phyloP scores from a whole-genome alignment of 2,888 invertebrate genomes.

The Lomographa bimaculata region DNA sequence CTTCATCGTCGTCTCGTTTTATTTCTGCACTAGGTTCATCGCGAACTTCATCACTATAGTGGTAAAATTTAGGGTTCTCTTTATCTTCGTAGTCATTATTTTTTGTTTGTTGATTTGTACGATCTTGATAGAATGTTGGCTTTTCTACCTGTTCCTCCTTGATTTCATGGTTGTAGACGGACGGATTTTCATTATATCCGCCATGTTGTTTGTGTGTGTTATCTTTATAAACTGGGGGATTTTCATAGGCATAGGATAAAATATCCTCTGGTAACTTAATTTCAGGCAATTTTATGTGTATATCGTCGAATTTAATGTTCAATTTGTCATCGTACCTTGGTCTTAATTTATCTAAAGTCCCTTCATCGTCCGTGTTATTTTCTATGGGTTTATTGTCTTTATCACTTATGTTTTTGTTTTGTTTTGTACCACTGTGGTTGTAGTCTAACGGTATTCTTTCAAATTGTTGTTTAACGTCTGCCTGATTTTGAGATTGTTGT shows the following conservation, averaged over 20 bases:
- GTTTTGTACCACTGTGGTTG: slow-evolving; percentile 46
- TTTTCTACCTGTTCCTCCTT: slow-evolving; percentile 35
- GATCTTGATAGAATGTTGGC: slow-evolving; percentile 6
- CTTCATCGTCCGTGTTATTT: slow-evolving; percentile 42
- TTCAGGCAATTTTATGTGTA: slow-evolving; percentile 71
- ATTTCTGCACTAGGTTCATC: slow-evolving; percentile 30
- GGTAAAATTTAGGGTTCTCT: slow-evolving; percentile 41
- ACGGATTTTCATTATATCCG: slow-evolving; percentile 40
- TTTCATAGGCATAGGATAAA: slow-evolving; percentile 58
- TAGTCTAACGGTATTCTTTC: slow-evolving; percentile 75
- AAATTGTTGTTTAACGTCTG: slow-evolving; percentile 69
- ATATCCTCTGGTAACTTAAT: slow-evolving; percentile 76
- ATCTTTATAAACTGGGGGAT: slow-evolving; percentile 40
- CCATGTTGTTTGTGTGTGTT: slow-evolving; percentile 32
- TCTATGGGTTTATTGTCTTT: slow-evolving; percentile 31
- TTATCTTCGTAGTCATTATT: slow-evolving; percentile 38
- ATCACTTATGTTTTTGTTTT: slow-evolving; percentile 27
- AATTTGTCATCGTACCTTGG: slow-evolving; percentile 66
- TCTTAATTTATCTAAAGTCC: slow-evolving; percentile 49
- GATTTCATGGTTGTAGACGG: slow-evolving; percentile 36
- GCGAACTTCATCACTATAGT: slow-evolving; percentile 45
- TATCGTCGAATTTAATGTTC: slow-evolving; percentile 68
- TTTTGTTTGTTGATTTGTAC: neutral
- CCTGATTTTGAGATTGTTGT: slow-evolving; percentile 34
- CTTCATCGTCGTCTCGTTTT: slow-evolving; percentile 32